Evolutionary conservation across 2,797 vertebrate species (phyloP), one percentile per base, ranked within the genome.

Genomic region (Lates japonicus): DNA sequence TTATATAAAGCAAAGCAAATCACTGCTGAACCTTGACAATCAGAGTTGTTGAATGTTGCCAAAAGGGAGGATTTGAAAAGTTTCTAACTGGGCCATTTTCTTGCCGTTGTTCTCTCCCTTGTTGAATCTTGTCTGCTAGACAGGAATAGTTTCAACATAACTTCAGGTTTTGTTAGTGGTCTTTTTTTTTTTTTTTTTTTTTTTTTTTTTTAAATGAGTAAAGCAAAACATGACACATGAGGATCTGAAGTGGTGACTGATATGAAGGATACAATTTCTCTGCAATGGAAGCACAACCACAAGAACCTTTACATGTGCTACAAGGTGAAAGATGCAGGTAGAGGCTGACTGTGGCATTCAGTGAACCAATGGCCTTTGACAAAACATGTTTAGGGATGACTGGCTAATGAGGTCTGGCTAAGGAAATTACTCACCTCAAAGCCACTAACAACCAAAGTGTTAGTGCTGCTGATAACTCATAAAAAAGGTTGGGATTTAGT

Each of bases 331-430:
- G 52, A 71, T 61, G 74, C 6, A 7, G 22, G 75, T 73, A 83
- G 55, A 80, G 77, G 75, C 74, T 83, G 66, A 80, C 80, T 75
- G 42, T 68, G 61, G 66, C 57, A 29, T 29, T 29, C 25, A 39
- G 69, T 70, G 60, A 92, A 65, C 78, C 83, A 81, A 82, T 76
- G 80, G 78, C 84, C 85, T 93, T 92, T 92, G 83, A 90, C 84
- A 84, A 88, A 88, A 90, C 67, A 79, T 35, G 8, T 88, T 86
- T 70, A 78, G 68, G 75, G 74, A 86, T 86, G 88, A 90, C 80
- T 72, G 74, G 73, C 49, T 90, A 91, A 93, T 87, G 82, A 91
- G 84, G 59, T 74, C 81, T 80, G 42, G 57, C 66, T 29, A 33
- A 82, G 80, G 74, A 90, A 87, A 90, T 85, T 37, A 82, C 55